Evolutionary conservation across 2,113 vertebrate genomes (phyloP), one percentile per base, ranked within the genome.

Genomic region (Dendropsophus ebraccatus): DNA sequence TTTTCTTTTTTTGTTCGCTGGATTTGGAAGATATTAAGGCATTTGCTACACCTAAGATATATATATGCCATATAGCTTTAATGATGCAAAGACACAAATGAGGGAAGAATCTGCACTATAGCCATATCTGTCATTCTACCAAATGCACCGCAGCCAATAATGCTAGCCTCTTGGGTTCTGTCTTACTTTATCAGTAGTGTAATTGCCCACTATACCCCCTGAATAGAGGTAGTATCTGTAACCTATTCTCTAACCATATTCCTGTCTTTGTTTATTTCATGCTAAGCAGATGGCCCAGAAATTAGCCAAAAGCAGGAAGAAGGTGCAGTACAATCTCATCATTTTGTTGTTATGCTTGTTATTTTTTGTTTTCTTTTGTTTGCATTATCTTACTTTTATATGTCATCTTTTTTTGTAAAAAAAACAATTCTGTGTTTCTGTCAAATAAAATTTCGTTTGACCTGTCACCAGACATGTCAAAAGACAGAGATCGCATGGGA

Each of bases 251-350:
- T 97, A 96, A 98, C 96, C 88, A 75, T 96, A 96, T 94, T 97
- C 94, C 94, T 96, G 90, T 98, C 89, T 96, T 90, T 98, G 93
- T 96, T 96, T 97, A 88, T 98, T 96, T 92, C 96, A 96, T 96
- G 95, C 96, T 89, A 95, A 95, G 94, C 97, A 99, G 97, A 97
- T 96, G 95, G 97, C 97, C 94, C 97, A 99, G 96, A 99, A 98
- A 97, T 95, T 97, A 95, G 96, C 96, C 94, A 97, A 98, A 95
- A 98, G 94, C 97, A 97, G 93, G 92, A 98, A 98, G 96, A 98
- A 99, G 97, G 97, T 99, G 96, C 96, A 96, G 96, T 97, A 98
- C 93, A 91, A 94, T 91, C 89, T 94, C 93, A 95, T 94, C 90
- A 91, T 91, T 92, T 94, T 93, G 92, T 88, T 94, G 91, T 95